These are phyloP conservation scores for Gastrophryne carolinensis DNA, from an alignment of 2,797 vertebrate genomes.

Conservation along the genomic window DNA sequence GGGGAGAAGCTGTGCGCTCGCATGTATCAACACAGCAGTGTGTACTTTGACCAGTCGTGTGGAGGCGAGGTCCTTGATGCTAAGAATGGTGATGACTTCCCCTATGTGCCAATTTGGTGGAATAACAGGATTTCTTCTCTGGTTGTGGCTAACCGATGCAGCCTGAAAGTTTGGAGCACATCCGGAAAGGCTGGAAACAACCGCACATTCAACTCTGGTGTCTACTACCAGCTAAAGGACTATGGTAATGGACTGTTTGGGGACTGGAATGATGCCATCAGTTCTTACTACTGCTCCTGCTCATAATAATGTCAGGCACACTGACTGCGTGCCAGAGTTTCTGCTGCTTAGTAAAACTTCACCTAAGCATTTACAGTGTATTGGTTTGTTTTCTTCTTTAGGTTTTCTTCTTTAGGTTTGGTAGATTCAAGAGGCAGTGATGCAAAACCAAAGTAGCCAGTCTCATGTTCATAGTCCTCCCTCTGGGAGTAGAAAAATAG, in stretches of 20 bases:
- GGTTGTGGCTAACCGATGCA: conserved; percentile 67
- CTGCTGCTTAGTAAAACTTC: neutral
- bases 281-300: conserved; percentile 67
- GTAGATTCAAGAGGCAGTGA: too few species aligned
- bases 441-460: too few species aligned
- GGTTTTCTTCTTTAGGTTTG: too few species aligned
- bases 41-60: conserved; percentile 72
- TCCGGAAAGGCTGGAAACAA: conserved; percentile 57
- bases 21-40: conserved; percentile 66
- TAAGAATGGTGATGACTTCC: conserved; percentile 54
- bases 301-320: neutral
- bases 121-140: conserved; percentile 62
- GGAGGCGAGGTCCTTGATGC: conserved; percentile 48
- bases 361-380: neutral
- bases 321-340: too few species aligned
- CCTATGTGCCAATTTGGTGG: conserved; percentile 64
- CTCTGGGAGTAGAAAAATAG: too few species aligned
- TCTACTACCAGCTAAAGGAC: conserved; percentile 68
- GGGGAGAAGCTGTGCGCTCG: conserved; percentile 66
- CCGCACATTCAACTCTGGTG: conserved; percentile 46
- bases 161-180: conserved; percentile 67
- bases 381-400: too few species aligned
- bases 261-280: conserved; percentile 68
- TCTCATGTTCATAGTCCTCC: too few species aligned
- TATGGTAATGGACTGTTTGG: conserved; percentile 60